phyloP scores from a whole-genome alignment of 37 sponge, comb jelly and placozoan species.

The Hexactinellida sp. region DNA sequence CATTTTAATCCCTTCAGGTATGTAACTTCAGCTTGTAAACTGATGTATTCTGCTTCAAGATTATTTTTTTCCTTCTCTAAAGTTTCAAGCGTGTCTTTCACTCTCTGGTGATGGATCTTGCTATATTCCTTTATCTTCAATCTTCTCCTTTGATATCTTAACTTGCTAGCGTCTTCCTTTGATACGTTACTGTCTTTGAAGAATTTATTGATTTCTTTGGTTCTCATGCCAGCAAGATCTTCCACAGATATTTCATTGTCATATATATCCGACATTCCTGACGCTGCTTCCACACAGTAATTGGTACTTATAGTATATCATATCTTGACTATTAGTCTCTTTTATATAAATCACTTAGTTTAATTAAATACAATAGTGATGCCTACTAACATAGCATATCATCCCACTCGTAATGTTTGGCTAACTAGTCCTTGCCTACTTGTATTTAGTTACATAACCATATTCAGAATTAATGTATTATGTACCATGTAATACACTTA shows the following conservation, averaged over 20 bases:
- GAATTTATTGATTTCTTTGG: background rate
- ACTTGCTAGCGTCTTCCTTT: slow-evolving; percentile 7
- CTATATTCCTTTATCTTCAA: slow-evolving; percentile 7
- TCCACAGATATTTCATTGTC: background rate
- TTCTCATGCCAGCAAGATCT: background rate
- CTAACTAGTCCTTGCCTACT: background rate
- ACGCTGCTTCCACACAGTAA: background rate
- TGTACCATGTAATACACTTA: too few species aligned
- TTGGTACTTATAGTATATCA: too few species aligned
- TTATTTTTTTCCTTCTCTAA: background rate
- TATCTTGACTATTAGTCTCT: background rate
- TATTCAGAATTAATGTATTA: background rate
- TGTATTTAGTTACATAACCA: background rate
- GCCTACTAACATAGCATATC: background rate
- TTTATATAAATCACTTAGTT: background rate
- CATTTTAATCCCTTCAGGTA: background rate
- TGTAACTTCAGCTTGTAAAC: slow-evolving; percentile 11
- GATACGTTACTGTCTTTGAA: background rate
- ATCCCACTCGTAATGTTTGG: background rate
- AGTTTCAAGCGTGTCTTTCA: background rate
- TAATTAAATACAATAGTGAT: background rate
- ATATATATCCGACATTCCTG: background rate
- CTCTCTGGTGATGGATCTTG: background rate
- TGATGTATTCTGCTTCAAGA: background rate
- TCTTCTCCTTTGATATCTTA: background rate